Evolutionary conservation across 2,888 invertebrate species (phyloP).

Genomic region (Heliconius charithonia): DNA sequence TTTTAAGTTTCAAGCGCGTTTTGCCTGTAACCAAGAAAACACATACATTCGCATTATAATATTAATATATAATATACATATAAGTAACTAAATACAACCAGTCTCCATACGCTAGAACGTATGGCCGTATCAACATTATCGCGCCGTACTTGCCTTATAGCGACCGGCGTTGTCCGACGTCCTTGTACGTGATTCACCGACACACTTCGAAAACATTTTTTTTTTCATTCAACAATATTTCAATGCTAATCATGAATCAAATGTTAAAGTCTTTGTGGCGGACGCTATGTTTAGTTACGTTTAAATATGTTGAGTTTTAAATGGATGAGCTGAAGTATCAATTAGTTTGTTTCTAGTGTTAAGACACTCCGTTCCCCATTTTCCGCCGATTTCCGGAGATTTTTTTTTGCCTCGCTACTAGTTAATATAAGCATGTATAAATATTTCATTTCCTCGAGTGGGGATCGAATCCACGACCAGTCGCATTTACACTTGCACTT

Average conservation of each 20-base stretch:
- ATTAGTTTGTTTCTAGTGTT: no score
- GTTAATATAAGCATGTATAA: no score
- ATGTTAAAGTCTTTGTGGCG: neutral
- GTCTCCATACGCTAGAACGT: neutral
- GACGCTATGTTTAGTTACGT: neutral
- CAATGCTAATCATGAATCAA: slow-evolving; percentile 21
- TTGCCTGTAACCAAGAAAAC: no score
- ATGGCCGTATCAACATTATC: slow-evolving; percentile 6
- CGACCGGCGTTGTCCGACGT: slow-evolving; percentile 26
- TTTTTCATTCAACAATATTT: slow-evolving; percentile 39
- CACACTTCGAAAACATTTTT: slow-evolving; percentile 32
- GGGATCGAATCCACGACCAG: no score
- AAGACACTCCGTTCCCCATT: no score
- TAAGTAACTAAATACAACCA: neutral
- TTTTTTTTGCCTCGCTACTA: no score
- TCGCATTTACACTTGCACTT: no score
- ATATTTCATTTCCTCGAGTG: no score
- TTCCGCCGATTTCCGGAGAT: no score
- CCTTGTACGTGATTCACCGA: slow-evolving; percentile 42
- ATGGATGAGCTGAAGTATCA: neutral
- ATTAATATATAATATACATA: no score
- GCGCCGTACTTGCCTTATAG: neutral
- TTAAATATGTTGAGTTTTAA: neutral
- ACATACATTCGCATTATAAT: no score
- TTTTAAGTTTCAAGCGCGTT: no score